Conservation (phyloP, 2,888 invertebrate genomes). For the Germaria angustata region DNA sequence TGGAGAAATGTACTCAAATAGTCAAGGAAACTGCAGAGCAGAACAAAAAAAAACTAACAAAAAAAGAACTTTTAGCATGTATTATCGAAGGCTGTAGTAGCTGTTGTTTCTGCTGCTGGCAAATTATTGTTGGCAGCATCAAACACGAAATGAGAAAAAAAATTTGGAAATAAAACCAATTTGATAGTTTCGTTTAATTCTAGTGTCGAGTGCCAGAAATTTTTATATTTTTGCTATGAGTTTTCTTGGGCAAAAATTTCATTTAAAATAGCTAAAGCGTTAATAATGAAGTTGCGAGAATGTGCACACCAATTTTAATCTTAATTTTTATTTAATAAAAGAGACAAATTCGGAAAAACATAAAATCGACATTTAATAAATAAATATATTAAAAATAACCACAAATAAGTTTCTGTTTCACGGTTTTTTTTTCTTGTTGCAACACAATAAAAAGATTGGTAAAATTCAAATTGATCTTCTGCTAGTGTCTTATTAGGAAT, state of each 20-base stretch:
- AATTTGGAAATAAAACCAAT: conserved; percentile 22
- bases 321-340: neutral
- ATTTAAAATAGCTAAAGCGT: conserved; percentile 55
- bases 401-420: no score
- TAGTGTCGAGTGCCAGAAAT: conserved; percentile 38
- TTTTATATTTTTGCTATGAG: neutral
- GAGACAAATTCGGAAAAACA: neutral
- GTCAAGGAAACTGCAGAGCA: conserved; percentile 44
- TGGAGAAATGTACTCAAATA: conserved; percentile 22
- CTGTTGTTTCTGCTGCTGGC: conserved; percentile 34
- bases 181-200: conserved; percentile 51
- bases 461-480: no score
- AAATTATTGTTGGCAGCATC: conserved; percentile 51
- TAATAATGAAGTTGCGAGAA: conserved; percentile 32
- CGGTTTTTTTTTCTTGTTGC: no score
- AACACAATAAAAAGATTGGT: no score
- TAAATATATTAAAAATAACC: no score
- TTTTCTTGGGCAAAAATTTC: conserved; percentile 37
- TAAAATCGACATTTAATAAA: neutral
- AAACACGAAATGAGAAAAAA: neutral
- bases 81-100: conserved; percentile 11
- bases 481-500: no score
- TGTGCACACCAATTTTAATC: conserved; percentile 21
- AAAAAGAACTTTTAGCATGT: conserved; percentile 7
- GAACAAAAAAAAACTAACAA: neutral